Evolutionary conservation across 2,113 vertebrate genomes (phyloP).

Genomic region (Melanerpes aurifrons): DNA sequence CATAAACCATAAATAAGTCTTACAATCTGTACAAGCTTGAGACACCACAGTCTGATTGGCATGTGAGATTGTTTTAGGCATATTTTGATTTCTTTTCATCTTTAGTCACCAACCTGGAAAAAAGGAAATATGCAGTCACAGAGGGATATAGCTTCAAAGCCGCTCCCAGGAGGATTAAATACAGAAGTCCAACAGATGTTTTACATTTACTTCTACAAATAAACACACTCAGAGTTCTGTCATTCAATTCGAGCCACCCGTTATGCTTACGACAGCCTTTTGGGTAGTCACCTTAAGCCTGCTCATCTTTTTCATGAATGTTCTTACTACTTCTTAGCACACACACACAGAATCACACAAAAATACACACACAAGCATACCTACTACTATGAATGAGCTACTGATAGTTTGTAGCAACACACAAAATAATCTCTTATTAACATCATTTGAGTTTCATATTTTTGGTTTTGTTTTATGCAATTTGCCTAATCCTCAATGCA

Average conservation of each 20-base stretch:
- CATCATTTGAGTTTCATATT: not conserved
- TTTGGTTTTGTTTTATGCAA: not conserved
- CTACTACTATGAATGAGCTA: not conserved
- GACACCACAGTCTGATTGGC: not conserved
- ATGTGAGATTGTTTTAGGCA: constrained; percentile 18
- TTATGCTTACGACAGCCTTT: not conserved
- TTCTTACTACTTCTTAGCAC: not conserved
- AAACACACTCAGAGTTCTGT: constrained; percentile 22
- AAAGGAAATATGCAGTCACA: not conserved
- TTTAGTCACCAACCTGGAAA: constrained; percentile 33
- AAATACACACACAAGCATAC: not conserved
- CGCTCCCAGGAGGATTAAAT: constrained; percentile 33
- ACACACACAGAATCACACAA: not conserved
- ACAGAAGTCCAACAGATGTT: constrained; percentile 9
- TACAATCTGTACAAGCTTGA: not conserved
- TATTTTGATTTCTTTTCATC: constrained; percentile 51
- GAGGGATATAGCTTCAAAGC: constrained; percentile 39
- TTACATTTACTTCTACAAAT: constrained; percentile 58
- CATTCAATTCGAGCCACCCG: constrained; percentile 21
- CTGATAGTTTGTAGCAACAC: not conserved
- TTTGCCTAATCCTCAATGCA: not conserved
- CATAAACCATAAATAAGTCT: constrained; percentile 35
- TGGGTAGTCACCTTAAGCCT: constrained; percentile 18
- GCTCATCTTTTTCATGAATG: not conserved
- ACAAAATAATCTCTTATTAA: not conserved